Evolutionary conservation across 2,797 vertebrate genomes (phyloP).

Genomic region (Pogonophryne albipinna): DNA sequence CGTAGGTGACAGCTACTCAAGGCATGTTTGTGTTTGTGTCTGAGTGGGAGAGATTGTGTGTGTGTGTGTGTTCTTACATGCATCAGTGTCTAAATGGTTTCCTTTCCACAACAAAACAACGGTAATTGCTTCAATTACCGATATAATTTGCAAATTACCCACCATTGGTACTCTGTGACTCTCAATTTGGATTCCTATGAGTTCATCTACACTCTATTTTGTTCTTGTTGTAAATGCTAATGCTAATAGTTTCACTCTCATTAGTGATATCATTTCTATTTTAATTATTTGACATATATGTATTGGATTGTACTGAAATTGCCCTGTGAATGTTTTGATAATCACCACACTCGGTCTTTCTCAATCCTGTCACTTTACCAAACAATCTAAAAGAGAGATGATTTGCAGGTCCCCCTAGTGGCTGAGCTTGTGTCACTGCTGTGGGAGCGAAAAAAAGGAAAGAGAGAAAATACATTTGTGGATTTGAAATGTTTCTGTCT

Average conservation of each 20-base stretch:
- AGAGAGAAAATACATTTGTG: neutral
- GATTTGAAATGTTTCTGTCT: conserved; percentile 31
- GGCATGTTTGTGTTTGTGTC: neutral
- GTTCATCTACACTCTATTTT: conserved; percentile 53
- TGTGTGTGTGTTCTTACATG: conserved; percentile 29
- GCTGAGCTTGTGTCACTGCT: conserved; percentile 6
- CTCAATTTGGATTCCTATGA: conserved; percentile 59
- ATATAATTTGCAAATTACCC: conserved; percentile 79
- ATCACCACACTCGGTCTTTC: conserved; percentile 30
- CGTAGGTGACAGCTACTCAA: conserved; percentile 12
- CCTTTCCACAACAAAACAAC: conserved; percentile 76
- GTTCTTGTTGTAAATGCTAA: conserved; percentile 44
- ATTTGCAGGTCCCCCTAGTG: neutral
- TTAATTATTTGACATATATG: conserved; percentile 9
- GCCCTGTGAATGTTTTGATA: conserved; percentile 39
- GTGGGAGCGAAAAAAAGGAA: neutral
- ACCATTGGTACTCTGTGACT: conserved; percentile 65
- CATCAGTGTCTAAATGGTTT: conserved; percentile 66
- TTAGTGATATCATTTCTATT: conserved; percentile 32
- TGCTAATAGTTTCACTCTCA: conserved; percentile 48
- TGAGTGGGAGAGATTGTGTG: neutral
- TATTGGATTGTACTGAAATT: conserved; percentile 40
- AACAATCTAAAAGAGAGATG: conserved; percentile 48
- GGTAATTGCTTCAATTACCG: conserved; percentile 80
- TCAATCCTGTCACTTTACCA: conserved; percentile 27